Percentiles rank a stretch among this genome's conserved stretches.
Evolutionary conservation across 2,113 vertebrate genomes (phyloP).

Genomic region (Butorides virescens): DNA sequence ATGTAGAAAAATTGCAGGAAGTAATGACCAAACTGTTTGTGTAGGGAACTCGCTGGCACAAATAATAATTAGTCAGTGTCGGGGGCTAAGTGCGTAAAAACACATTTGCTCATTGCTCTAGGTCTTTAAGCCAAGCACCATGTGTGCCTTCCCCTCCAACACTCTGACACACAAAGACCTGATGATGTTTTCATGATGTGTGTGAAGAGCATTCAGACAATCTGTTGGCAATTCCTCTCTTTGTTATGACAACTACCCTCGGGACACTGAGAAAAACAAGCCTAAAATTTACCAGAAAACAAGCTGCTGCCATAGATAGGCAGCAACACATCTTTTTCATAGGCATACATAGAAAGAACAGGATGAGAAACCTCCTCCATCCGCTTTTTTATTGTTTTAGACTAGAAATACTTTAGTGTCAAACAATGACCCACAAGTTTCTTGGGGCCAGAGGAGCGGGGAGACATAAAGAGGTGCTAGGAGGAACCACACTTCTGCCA

Average conservation of each 20-base stretch:
- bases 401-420: background rate
- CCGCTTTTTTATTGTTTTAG: background rate
- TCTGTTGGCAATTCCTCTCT: conserved; percentile 13
- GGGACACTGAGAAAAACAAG: background rate
- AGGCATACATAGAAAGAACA: background rate
- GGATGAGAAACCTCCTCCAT: background rate
- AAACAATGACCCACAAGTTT: background rate
- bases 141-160: conserved; percentile 26
- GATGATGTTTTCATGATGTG: conserved; percentile 51
- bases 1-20: conserved; percentile 11
- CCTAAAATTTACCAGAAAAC: conserved; percentile 16
- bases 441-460: background rate
- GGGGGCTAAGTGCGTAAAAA: conserved; percentile 3
- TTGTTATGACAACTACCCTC: conserved; percentile 34
- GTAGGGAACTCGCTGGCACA: background rate
- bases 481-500: background rate
- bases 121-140: conserved; percentile 30
- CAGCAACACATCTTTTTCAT: background rate
- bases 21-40: conserved; percentile 12
- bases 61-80: background rate
- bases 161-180: conserved; percentile 39
- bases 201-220: conserved; percentile 38
- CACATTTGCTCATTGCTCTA: conserved; percentile 23
- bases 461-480: background rate
- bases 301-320: background rate